phyloP scores from a whole-genome alignment of 2,113 vertebrate species.

The Paracanthobrama guichenoti region DNA sequence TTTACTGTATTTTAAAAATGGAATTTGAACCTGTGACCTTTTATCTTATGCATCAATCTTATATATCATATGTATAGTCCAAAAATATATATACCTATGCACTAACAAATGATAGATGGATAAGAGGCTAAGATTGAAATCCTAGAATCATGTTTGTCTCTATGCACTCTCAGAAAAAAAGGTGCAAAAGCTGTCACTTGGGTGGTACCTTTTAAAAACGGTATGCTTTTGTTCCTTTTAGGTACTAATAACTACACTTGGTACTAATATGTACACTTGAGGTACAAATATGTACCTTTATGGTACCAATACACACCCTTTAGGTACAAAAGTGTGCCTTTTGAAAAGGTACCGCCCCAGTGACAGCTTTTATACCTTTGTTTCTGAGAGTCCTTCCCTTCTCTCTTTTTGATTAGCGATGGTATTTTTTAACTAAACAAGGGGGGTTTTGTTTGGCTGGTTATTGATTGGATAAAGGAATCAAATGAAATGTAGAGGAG shows the following conservation, averaged over 20 bases:
- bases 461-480: conserved; percentile 33
- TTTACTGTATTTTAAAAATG: neutral
- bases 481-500: conserved; percentile 34
- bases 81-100: neutral
- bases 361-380: no score
- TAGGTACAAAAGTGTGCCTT: no score
- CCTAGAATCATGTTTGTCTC: neutral
- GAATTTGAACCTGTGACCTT: neutral
- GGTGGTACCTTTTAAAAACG: no score
- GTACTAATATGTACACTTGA: no score
- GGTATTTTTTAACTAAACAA: conserved; percentile 21
- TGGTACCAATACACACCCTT: no score
- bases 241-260: no score
- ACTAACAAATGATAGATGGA: neutral
- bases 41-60: neutral
- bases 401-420: neutral
- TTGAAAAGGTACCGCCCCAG: no score
- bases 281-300: no score
- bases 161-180: no score
- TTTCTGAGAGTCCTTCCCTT: no score
- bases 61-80: neutral
- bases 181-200: no score
- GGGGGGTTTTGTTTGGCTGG: neutral
- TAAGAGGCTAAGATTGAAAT: neutral
- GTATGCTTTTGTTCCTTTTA: no score